Base-by-base conservation (phyloP, 2,797 vertebrate species). In the Buphagus erythrorhynchus region DNA sequence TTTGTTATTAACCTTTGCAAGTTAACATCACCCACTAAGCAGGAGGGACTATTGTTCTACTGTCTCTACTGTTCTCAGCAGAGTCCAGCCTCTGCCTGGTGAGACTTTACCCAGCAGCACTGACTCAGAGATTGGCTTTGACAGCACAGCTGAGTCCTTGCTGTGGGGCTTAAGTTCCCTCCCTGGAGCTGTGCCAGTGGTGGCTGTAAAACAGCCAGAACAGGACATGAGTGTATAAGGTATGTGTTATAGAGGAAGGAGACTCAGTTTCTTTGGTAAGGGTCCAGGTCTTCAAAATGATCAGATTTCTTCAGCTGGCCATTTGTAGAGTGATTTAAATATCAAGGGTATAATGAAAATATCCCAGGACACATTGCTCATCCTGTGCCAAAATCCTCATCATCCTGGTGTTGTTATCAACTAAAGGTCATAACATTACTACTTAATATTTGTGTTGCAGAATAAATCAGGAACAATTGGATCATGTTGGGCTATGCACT, bases 291-390 rank as follows among this genome's bases (percentile, higher is more conserved):
- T 71, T 90, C 88, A 86, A 8, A 63, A 77, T 42, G 29, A 88
- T 94, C 61, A 42, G 33, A 65, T 90, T 90, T 94, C 80, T 88
- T 80, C 66, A 92, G 61, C n/a, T 86, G 86, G 49, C 35, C 69
- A 10, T 92, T 86, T 86, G 58, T 59, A 78, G 58, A 75, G 20
- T 75, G 72, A 88, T n/a, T 80, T 74, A 94, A 92, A 55, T 66
- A 90, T 42, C 75, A 77, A 43, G 36, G 31, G 20, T 40, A 65
- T 69, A 83, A 94, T 40, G 42, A 83, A 91, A 76, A 83, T 66
- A 43, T 62, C 57, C 43, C 57, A 58, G 73, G 80, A 86, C 42
- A 65, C 6, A 6, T 18, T 42, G 51, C 43, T 90, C 22, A 40
- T 54, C 58, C 46, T 76, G 54, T 90, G 88, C 88, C 77, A 93